These are phyloP conservation scores for Protomyctophum bolini DNA, from an alignment of 2,113 vertebrate species.

Conservation along the genomic window DNA sequence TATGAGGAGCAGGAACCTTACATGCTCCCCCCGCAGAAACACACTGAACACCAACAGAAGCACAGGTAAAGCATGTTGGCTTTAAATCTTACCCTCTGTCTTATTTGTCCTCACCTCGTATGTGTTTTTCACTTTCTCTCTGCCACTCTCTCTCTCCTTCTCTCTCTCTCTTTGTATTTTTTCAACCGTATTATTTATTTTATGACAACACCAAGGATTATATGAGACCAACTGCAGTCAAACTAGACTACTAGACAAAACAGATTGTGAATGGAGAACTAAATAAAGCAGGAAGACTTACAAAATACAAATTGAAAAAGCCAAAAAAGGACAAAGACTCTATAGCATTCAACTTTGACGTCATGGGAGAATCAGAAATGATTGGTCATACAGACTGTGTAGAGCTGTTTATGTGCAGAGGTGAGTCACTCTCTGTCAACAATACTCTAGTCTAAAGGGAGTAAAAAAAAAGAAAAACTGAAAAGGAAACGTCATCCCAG, in stretches of 20 bases:
- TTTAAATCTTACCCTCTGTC: conserved; percentile 32
- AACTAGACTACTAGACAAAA: too few species aligned
- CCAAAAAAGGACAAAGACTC: too few species aligned
- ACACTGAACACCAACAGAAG: conserved; percentile 46
- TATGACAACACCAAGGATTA: too few species aligned
- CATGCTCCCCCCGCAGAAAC: conserved; percentile 60
- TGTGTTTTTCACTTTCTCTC: conserved; percentile 5
- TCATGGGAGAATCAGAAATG: not conserved
- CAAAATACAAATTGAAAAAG: too few species aligned
- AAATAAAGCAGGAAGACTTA: too few species aligned
- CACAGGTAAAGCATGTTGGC: conserved; percentile 53
- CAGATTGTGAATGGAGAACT: too few species aligned
- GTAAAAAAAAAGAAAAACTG: too few species aligned
- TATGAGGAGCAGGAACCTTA: conserved; percentile 88
- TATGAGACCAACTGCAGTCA: too few species aligned
- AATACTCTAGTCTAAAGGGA: too few species aligned
- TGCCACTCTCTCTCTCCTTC: conserved; percentile 7
- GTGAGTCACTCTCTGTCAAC: too few species aligned
- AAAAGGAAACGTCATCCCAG: not conserved
- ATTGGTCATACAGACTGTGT: conserved; percentile 46
- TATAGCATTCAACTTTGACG: too few species aligned
- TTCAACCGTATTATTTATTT: too few species aligned
- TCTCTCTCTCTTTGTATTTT: not conserved
- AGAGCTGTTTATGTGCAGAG: conserved; percentile 16
- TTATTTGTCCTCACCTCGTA: conserved; percentile 6